Percentiles rank a stretch among this genome's conserved stretches.
Conservation (phyloP, 2,113 vertebrate species). For the Himantopus leucocephalus region DNA sequence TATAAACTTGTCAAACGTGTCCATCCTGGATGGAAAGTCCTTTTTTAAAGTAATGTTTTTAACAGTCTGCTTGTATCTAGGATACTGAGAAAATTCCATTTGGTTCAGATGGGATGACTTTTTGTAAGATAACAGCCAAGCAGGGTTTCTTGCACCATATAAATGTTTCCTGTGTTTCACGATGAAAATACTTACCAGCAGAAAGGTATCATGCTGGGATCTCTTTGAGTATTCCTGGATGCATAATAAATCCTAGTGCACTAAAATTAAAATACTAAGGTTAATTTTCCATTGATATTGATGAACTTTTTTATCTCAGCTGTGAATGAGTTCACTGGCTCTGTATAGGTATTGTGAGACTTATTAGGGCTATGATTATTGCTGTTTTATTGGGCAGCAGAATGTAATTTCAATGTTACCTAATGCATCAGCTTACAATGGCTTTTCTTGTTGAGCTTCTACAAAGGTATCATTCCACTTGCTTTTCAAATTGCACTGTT, state of each 20-base stretch:
- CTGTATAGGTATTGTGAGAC: not conserved
- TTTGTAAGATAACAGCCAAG: not conserved
- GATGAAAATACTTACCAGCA: not conserved
- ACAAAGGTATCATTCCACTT: not conserved
- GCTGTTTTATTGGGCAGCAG: not conserved
- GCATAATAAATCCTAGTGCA: not conserved
- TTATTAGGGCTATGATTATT: not conserved
- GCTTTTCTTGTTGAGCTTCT: not conserved
- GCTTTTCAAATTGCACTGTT: not conserved
- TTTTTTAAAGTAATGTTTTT: not conserved
- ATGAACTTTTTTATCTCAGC: not conserved
- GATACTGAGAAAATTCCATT: not conserved
- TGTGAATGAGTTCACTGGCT: constrained; percentile 3
- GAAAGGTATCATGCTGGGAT: not conserved
- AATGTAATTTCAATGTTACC: not conserved
- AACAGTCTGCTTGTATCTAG: not conserved
- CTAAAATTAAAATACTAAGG: not conserved
- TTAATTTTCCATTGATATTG: not conserved
- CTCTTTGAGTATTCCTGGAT: not conserved
- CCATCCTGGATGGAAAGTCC: not conserved
- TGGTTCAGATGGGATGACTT: not conserved
- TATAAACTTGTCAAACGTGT: not conserved
- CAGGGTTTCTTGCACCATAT: not conserved
- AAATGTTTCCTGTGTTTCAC: not conserved
- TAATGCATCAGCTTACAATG: not conserved